Evolutionary conservation across 2,797 vertebrate genomes (phyloP).

Genomic region (Meriones psammophilus): DNA sequence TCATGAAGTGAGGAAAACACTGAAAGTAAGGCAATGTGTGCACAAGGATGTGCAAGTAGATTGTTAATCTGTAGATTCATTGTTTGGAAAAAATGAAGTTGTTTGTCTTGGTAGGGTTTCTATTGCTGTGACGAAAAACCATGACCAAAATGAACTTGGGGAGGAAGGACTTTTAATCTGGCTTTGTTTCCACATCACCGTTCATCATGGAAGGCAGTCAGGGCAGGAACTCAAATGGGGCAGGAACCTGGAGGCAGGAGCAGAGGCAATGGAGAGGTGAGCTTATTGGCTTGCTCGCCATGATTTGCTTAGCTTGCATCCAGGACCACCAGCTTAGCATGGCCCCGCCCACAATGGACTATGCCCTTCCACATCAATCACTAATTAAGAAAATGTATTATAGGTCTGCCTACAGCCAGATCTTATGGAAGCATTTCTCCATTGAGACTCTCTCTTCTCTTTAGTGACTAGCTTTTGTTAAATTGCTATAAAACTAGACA

Average conservation of each 20-base stretch:
- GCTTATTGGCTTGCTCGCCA: not conserved
- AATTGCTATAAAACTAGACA: not conserved
- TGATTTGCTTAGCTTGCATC: not conserved
- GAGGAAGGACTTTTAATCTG: not conserved
- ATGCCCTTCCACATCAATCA: not conserved
- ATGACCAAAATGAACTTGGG: not conserved
- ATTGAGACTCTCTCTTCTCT: not conserved
- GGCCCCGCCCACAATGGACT: not conserved
- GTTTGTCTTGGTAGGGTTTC: not conserved
- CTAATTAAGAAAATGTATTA: not conserved
- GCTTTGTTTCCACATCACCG: not conserved
- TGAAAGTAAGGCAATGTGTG: no score
- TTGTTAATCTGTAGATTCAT: not conserved
- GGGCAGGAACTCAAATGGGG: not conserved
- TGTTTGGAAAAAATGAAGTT: not conserved
- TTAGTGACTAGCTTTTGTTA: not conserved
- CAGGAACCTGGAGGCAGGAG: not conserved
- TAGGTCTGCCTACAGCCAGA: not conserved
- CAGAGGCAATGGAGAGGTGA: not conserved
- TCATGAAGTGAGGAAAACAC: not conserved
- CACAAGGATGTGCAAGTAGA: not conserved
- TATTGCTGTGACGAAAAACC: not conserved
- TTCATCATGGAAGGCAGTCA: not conserved
- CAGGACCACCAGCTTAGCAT: not conserved
- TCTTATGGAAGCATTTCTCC: not conserved